These are phyloP conservation scores for Muscicapa striata DNA, from an alignment of 2,797 vertebrate genomes.

Conservation along the genomic window DNA sequence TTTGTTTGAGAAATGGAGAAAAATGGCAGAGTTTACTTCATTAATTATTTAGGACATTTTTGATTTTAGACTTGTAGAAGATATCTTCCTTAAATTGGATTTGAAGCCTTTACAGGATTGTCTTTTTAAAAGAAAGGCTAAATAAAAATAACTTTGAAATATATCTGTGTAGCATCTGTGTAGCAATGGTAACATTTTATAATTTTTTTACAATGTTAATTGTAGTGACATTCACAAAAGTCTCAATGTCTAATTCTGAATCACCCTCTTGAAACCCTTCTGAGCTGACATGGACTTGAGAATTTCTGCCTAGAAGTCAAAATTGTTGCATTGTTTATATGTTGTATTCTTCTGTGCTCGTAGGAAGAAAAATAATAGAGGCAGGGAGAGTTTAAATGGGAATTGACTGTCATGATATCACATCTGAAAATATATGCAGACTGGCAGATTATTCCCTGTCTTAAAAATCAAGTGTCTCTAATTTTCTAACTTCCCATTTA, in stretches of 20 bases:
- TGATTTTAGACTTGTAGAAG: background rate
- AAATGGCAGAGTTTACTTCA: background rate
- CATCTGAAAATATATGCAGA: background rate
- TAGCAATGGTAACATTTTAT: background rate
- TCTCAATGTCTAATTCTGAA: background rate
- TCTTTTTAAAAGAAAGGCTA: background rate
- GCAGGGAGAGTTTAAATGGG: background rate
- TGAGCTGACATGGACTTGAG: background rate
- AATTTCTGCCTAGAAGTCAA: background rate
- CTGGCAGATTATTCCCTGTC: background rate
- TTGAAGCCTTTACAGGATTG: background rate
- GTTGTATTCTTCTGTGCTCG: background rate
- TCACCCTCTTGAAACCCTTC: background rate
- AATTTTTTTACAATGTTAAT: background rate
- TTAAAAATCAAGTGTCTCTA: slow-evolving; percentile 14
- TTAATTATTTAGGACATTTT: background rate
- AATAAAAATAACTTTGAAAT: background rate
- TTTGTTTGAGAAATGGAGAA: background rate
- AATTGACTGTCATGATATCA: background rate
- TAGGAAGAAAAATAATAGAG: background rate
- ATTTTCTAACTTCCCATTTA: slow-evolving; percentile 38
- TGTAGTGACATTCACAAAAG: background rate
- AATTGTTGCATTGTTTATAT: background rate
- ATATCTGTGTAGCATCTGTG: background rate
- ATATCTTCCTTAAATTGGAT: background rate